Conservation (phyloP, 2,113 vertebrate genomes). For the Dipodomys merriami region DNA sequence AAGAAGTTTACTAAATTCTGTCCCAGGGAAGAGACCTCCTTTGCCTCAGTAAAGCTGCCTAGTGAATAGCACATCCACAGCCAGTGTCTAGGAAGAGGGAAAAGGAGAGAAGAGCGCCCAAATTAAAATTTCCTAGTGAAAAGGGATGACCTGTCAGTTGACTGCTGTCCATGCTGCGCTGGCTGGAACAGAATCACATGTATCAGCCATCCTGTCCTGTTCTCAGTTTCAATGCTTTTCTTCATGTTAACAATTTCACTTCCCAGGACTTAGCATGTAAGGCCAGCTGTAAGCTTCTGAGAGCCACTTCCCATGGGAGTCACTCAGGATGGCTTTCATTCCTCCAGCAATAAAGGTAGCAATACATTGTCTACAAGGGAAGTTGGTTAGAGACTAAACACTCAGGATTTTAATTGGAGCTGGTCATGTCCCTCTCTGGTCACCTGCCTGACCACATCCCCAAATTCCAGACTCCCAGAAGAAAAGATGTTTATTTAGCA, state of each 20-base stretch:
- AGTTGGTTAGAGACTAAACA: background rate
- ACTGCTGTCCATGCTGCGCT: background rate
- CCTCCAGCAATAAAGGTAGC: background rate
- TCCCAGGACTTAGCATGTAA: background rate
- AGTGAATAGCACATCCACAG: background rate
- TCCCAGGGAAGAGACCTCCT: background rate
- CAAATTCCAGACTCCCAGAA: background rate
- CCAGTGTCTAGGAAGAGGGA: background rate
- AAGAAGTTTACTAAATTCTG: background rate
- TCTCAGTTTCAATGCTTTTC: background rate
- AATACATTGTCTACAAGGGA: background rate
- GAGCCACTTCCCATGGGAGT: background rate
- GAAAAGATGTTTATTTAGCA: background rate
- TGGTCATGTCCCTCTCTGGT: background rate
- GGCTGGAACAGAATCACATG: background rate
- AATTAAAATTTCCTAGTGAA: background rate
- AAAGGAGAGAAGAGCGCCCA: background rate
- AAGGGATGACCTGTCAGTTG: background rate
- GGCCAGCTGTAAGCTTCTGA: background rate
- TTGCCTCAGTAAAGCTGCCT: background rate
- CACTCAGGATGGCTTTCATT: background rate
- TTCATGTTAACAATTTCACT: background rate
- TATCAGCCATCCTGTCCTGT: background rate
- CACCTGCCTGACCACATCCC: background rate
- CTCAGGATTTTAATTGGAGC: background rate